phyloP scores from a whole-genome alignment of 2,113 vertebrate species.

The Semnopithecus entellus region DNA sequence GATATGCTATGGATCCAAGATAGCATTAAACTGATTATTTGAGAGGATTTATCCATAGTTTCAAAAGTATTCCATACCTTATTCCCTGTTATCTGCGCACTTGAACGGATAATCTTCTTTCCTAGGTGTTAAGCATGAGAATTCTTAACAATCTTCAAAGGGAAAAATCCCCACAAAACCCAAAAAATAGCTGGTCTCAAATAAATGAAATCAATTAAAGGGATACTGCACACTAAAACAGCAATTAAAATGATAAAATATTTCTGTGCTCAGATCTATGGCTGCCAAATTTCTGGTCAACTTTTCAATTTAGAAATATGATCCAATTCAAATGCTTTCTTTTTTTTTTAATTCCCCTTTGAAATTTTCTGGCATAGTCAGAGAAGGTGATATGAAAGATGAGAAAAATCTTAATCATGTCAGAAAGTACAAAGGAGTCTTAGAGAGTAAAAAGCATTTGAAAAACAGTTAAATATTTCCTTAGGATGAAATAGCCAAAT shows the following conservation, averaged over 20 bases:
- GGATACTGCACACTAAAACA: slow-evolving; percentile 44
- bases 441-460: background rate
- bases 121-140: slow-evolving; percentile 57
- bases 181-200: slow-evolving; percentile 10
- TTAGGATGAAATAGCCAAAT: background rate
- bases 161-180: background rate
- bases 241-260: slow-evolving; percentile 63
- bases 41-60: slow-evolving; percentile 8
- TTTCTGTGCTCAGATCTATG: slow-evolving; percentile 46
- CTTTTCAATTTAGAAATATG: slow-evolving; percentile 45
- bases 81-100: background rate
- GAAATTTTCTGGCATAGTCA: slow-evolving; percentile 36
- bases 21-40: slow-evolving; percentile 41
- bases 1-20: background rate
- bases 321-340: background rate
- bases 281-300: slow-evolving; percentile 53
- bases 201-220: slow-evolving; percentile 42
- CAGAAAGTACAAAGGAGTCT: slow-evolving; percentile 28
- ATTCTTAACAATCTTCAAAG: slow-evolving; percentile 31
- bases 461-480: background rate
- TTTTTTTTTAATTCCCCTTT: background rate
- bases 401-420: background rate
- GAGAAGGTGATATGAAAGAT: slow-evolving; percentile 34
- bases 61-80: slow-evolving; percentile 13
- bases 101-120: slow-evolving; percentile 38